Percentiles rank a stretch among this genome's conserved stretches.
These are phyloP conservation scores for Micropoecilia bifurca DNA, from an alignment of 2,797 vertebrate genomes.

Conservation along the genomic window DNA sequence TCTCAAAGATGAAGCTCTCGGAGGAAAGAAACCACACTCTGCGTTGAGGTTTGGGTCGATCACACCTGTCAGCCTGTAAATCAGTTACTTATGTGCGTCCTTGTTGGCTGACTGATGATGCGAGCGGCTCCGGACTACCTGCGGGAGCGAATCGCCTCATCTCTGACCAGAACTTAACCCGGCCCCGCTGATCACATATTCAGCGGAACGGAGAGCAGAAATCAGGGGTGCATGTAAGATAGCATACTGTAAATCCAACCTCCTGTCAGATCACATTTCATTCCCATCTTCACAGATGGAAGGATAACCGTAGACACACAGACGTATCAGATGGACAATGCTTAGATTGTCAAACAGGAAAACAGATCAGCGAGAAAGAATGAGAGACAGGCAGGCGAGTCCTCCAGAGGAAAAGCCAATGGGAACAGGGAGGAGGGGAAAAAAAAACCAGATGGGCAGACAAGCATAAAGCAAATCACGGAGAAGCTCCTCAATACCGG, in stretches of 20 bases:
- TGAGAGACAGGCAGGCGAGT: constrained; percentile 45
- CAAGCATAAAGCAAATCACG: constrained; percentile 68
- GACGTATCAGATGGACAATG: constrained; percentile 70
- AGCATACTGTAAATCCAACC: constrained; percentile 50
- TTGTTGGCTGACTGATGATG: constrained; percentile 61
- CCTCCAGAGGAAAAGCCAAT: constrained; percentile 54
- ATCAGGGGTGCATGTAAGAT: constrained; percentile 46
- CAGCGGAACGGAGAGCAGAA: constrained; percentile 31
- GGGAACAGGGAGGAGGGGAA: constrained; percentile 3
- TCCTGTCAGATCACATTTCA: constrained; percentile 69
- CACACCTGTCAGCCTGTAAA: constrained; percentile 58
- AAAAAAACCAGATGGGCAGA: constrained; percentile 62
- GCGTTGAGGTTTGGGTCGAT: constrained; percentile 58
- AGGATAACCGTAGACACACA: constrained; percentile 52
- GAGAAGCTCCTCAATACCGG: constrained; percentile 57
- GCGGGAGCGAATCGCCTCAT: constrained; percentile 23
- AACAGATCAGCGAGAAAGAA: constrained; percentile 63
- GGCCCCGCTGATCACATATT: constrained; percentile 21
- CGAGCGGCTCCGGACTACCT: constrained; percentile 27
- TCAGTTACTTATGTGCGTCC: constrained; percentile 41
- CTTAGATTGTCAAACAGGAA: constrained; percentile 70
- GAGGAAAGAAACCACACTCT: constrained; percentile 57
- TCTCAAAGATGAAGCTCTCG: constrained; percentile 53
- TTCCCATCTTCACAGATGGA: constrained; percentile 59
- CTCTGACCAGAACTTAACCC: constrained; percentile 42